Evolutionary conservation across 92 coral and sea anemone genomes (phyloP), one percentile per base, ranked within the genome.

Genomic region (Blastomussa wellsi): DNA sequence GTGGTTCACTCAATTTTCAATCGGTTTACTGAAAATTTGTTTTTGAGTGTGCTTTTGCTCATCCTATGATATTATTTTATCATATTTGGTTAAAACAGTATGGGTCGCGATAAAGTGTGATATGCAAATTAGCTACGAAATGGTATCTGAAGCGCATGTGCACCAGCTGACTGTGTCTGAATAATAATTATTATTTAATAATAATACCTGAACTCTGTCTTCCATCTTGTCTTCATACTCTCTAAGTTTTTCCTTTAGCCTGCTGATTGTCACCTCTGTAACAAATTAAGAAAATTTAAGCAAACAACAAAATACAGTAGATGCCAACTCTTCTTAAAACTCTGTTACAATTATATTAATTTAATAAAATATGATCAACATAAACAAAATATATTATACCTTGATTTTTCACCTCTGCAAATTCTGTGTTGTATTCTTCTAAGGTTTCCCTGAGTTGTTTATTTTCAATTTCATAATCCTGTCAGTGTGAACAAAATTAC

Each of bases 381-480:
- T n/a, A n/a, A n/a, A n/a, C n/a, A n/a, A n/a, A n/a, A 51, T 11
- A 24, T 22, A 22, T 57, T 28, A 48, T 83, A 96, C 99, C 99
- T 90, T 96, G 99, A 84, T 96, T 96, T 87, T 96, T 96, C 72
- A 96, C 94, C 90, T 96, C 99, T 24, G 99, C 99, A 96, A 96
- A 96, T 84, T 96, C 99, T 57, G 97, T 89, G 81, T 96, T 96
- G 74, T 96, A 96, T 52, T 96, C 99, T 20, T 94, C 95, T 57
- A 96, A 74, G 38, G 99, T 96, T 70, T 96, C 99, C 69, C 94
- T 89, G 2, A 96, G 87, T 76, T 96, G 92, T 76, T 96, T 96
- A 88, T 95, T 96, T 83, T 96, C 99, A 89, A 96, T 95, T 86
- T 96, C 99, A 90, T 94, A 96, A 66, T 96, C 99, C 99, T 96